A percentile compares a stretch with the other conserved stretches of the same genome.
Evolutionary conservation across 2,797 vertebrate genomes (phyloP).

Genomic region (Danio kyathit): DNA sequence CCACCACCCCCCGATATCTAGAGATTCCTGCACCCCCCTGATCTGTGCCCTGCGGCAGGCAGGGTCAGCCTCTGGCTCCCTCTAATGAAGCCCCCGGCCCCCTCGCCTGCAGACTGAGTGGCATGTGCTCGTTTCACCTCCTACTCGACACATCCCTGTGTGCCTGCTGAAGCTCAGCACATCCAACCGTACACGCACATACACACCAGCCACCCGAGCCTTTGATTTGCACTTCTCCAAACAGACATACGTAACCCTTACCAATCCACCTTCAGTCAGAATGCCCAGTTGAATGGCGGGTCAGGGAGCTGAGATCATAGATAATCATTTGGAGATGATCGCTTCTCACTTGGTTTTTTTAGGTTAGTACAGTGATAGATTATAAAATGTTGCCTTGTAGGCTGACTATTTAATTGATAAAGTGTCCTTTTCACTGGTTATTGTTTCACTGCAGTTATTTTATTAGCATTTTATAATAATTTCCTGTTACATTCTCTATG

Average conservation of each 20-base stretch:
- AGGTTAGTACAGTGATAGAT: not conserved
- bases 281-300: constrained; percentile 16
- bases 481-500: not conserved
- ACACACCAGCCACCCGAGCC: constrained; percentile 42
- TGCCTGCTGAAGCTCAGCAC: constrained; percentile 40
- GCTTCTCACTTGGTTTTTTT: not conserved
- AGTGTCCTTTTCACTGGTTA: not conserved
- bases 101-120: constrained; percentile 67
- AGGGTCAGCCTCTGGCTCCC: constrained; percentile 78
- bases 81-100: constrained; percentile 84
- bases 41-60: constrained; percentile 71
- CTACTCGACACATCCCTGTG: constrained; percentile 56
- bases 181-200: constrained; percentile 35
- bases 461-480: too few relatives aligned
- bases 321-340: constrained; percentile 51
- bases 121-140: constrained; percentile 66
- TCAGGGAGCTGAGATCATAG: constrained; percentile 46
- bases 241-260: constrained; percentile 50
- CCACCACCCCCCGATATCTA: constrained; percentile 32
- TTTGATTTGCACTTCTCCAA: constrained; percentile 67
- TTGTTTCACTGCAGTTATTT: not conserved
- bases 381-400: not conserved
- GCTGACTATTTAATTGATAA: not conserved
- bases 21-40: constrained; percentile 51
- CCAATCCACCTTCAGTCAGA: constrained; percentile 23